Base-by-base conservation (phyloP, 2,888 invertebrate species). In the Gonocerus acuteangulatus region DNA sequence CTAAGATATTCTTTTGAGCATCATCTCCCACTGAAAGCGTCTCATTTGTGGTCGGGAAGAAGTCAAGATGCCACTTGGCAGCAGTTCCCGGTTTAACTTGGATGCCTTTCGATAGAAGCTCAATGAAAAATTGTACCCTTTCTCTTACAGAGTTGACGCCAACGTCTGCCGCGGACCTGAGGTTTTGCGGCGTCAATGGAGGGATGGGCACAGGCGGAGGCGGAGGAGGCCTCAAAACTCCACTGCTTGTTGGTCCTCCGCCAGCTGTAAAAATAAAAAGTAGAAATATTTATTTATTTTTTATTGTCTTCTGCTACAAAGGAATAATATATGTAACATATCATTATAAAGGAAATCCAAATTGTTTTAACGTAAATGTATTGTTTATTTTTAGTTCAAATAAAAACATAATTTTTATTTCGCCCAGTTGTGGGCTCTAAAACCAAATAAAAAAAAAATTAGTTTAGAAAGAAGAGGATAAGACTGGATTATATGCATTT, bases 1-100 rank as follows among this genome's bases (percentile, higher is more conserved):
- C 73, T 63, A 74, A 73, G 42, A 75, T 70, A 44, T 69, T 71
- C 65, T 73, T 72, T 65, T 72, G 72, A 2, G 74, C 74, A 60
- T 72, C 69, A 48, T 71, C 71, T 22, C 74, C 75, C 56, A 70
- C 68, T 39, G 71, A 68, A 27, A 74, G 67, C 1, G 74, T 73
- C 47, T 69, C 67, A 60, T 73, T 73, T 21, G 72, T 70, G 11
- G 74, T 72, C 34, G 70, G 71, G 65, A 75, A 74, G 64, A 74
- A 72, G 61, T 73, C 72, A 65, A 72, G 73, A 64, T 75, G 75
- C 59, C 71, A 69, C 34, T 71, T 72, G 6, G 74, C 73, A 1
- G 75, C 71, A 19, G 73, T 71, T 13, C 71, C 72, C n/a, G 69
- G 69, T 59, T 68, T 68, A 15, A 73, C 69, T 16, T 71, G 66